Evolutionary conservation across 2,113 vertebrate genomes (phyloP).

Genomic region (Microcebus murinus): DNA sequence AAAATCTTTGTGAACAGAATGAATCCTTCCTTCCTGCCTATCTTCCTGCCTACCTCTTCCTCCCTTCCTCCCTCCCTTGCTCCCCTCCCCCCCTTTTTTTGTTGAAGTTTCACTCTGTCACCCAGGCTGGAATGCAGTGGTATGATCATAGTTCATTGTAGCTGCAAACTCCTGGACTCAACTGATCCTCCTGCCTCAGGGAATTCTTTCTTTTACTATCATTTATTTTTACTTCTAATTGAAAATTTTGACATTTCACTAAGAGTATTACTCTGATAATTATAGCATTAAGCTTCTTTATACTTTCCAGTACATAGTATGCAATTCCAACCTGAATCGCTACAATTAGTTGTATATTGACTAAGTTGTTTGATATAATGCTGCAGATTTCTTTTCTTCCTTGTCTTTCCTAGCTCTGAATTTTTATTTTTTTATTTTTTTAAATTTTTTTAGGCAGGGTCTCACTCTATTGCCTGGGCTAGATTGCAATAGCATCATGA

Average conservation of each 20-base stretch:
- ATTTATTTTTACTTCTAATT: not conserved
- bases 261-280: not conserved
- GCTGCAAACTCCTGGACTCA: no score
- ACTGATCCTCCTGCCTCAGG: no score
- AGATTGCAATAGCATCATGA: no score
- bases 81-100: no score
- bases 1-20: not conserved
- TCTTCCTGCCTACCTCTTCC: no score
- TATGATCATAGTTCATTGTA: no score
- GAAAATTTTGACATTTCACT: not conserved
- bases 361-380: conserved; percentile 3
- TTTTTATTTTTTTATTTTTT: not conserved
- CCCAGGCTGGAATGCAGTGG: no score
- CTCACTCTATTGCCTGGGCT: no score
- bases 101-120: no score
- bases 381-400: not conserved
- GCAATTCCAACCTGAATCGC: not conserved
- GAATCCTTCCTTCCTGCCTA: no score
- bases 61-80: no score
- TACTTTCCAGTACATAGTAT: not conserved
- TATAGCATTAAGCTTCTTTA: not conserved
- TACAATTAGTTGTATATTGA: not conserved
- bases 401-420: not conserved
- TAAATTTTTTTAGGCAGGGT: no score
- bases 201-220: conserved; percentile 16